These are phyloP conservation scores for Syngnathoides biaculeatus DNA, from an alignment of 2,113 vertebrate species.

Conservation along the genomic window DNA sequence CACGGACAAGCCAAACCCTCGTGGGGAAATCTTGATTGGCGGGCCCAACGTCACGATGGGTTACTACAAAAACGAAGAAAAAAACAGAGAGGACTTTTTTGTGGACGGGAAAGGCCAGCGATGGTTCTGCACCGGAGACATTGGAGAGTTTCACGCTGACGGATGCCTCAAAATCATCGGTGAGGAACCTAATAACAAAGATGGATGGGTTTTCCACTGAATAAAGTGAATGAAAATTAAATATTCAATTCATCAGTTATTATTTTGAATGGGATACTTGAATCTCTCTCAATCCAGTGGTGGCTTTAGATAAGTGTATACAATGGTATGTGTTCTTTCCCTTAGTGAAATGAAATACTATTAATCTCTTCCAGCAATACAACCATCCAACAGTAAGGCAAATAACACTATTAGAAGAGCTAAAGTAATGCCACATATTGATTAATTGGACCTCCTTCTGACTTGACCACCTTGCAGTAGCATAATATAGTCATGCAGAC, in stretches of 20 bases:
- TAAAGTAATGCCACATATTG: not conserved
- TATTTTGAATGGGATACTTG: not conserved
- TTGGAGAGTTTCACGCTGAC: constrained; percentile 89
- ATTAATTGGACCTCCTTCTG: not conserved
- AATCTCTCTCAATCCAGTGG: not conserved
- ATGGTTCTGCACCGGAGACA: constrained; percentile 96
- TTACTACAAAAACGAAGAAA: constrained; percentile 88
- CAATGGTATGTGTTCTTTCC: too few relatives aligned
- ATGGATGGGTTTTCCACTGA: not conserved
- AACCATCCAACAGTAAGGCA: too few relatives aligned
- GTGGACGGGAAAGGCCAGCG: constrained; percentile 85
- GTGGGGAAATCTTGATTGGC: constrained; percentile 93
- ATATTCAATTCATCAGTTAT: too few relatives aligned
- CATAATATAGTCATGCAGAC: too few relatives aligned
- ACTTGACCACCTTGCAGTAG: not conserved
- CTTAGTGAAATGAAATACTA: too few relatives aligned
- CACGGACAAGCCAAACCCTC: constrained; percentile 87
- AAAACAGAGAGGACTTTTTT: constrained; percentile 84
- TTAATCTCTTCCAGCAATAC: too few relatives aligned
- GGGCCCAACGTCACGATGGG: constrained; percentile 92
- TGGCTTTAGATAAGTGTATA: too few relatives aligned
- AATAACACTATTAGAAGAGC: too few relatives aligned
- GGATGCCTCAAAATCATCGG: constrained; percentile 97
- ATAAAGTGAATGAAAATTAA: too few relatives aligned
- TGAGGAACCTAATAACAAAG: constrained; percentile 54